These are phyloP conservation scores for Seira sanloemensis DNA, from an alignment of 2,888 invertebrate species.

Conservation along the genomic window DNA sequence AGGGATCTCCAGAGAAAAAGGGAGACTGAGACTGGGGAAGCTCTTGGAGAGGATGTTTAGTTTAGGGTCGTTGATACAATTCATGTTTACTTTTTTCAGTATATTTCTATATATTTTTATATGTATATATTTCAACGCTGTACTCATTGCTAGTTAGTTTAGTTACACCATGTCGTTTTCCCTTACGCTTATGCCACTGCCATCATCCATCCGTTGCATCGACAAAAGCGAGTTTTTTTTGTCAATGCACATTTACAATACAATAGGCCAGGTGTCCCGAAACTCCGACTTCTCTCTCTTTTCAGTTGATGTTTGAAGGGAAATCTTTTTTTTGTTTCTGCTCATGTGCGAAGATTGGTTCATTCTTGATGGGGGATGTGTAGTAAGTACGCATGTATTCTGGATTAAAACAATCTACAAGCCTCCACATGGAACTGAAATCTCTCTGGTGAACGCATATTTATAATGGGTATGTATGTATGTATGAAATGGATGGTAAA, in stretches of 20 bases:
- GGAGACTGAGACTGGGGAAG: no score
- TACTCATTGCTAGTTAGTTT: no score
- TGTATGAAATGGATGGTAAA: no score
- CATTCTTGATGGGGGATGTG: not conserved
- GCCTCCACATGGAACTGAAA: not conserved
- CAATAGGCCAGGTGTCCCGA: conserved; percentile 65
- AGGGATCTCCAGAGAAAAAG: no score
- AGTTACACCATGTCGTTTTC: not conserved
- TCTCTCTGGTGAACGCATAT: not conserved
- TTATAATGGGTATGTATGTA: no score
- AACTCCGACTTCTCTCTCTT: not conserved
- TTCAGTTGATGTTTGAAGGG: conserved; percentile 20
- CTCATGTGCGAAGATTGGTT: not conserved
- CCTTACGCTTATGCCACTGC: not conserved
- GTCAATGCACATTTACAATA: conserved; percentile 33
- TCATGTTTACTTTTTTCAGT: no score
- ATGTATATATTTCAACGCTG: no score
- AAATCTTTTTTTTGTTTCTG: conserved; percentile 40
- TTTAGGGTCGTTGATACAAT: no score
- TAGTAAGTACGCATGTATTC: not conserved
- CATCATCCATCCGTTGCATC: conserved; percentile 2
- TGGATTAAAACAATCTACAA: not conserved
- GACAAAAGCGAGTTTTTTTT: not conserved
- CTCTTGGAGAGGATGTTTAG: no score
- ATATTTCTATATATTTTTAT: no score